Evolutionary conservation across 1,140 invertebrate genomes (phyloP).

Genomic region (Drosophila sturtevanti): DNA sequence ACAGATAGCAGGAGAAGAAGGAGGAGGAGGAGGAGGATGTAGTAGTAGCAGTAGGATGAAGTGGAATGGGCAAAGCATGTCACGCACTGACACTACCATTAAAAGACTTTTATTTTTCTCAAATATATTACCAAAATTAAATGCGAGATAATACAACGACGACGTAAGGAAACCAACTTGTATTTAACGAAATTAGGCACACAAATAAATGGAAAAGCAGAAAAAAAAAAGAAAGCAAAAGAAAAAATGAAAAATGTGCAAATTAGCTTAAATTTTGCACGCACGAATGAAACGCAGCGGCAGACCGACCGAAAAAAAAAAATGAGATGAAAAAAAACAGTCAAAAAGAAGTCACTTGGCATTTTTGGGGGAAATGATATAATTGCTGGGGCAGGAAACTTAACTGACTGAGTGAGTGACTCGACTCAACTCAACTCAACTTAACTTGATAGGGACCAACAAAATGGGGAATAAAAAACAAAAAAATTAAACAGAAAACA

Average conservation of each 20-base stretch:
- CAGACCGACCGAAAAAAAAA: slow-evolving; percentile 2
- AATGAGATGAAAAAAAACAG: neutral
- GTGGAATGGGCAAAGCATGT: neutral
- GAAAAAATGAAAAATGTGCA: slow-evolving; percentile 52
- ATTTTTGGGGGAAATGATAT: slow-evolving; percentile 70
- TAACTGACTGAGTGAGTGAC: slow-evolving; percentile 73
- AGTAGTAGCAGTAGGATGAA: too few relatives aligned
- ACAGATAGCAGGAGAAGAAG: neutral
- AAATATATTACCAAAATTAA: slow-evolving; percentile 19
- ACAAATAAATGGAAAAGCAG: slow-evolving; percentile 15
- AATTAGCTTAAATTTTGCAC: slow-evolving; percentile 75
- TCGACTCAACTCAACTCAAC: slow-evolving; percentile 45
- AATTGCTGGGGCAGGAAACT: slow-evolving; percentile 76
- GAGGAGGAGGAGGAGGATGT: neutral
- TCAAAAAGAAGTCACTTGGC: slow-evolving; percentile 39
- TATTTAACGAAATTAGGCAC: slow-evolving; percentile 42
- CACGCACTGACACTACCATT: slow-evolving; percentile 18
- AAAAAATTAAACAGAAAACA: neutral
- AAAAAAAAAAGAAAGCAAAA: slow-evolving; percentile 4
- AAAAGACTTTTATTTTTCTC: neutral
- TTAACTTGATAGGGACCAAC: slow-evolving; percentile 4
- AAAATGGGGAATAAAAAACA: slow-evolving; percentile 5
- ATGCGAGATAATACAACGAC: slow-evolving; percentile 14
- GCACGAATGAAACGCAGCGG: slow-evolving; percentile 64
- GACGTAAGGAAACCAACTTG: slow-evolving; percentile 13